Percentiles rank a stretch among this genome's conserved stretches.
These are phyloP conservation scores for Phortica okadai DNA, from an alignment of 2,888 invertebrate species.

Conservation along the genomic window DNA sequence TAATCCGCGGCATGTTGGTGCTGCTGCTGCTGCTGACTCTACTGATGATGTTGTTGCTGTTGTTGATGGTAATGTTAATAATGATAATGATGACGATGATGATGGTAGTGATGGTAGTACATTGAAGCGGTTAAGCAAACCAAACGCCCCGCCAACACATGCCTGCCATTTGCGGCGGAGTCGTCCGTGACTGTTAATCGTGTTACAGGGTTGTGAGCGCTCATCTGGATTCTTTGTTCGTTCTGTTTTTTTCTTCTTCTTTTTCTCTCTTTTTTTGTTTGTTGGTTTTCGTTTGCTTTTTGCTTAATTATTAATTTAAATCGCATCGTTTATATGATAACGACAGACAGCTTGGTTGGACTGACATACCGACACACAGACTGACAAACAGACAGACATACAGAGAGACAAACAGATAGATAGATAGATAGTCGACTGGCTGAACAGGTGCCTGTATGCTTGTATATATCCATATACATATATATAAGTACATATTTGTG, in stretches of 20 bases:
- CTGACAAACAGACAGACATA: too few relatives aligned
- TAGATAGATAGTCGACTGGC: too few relatives aligned
- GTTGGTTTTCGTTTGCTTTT: neutral
- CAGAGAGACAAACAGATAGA: too few relatives aligned
- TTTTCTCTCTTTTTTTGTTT: neutral
- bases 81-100: neutral
- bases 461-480: neutral
- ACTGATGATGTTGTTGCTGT: neutral
- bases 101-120: too few relatives aligned
- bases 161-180: too few relatives aligned
- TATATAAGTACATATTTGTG: neutral
- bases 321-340: conserved; percentile 70
- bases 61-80: neutral
- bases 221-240: neutral
- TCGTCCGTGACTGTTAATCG: conserved; percentile 1
- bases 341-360: conserved; percentile 43
- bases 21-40: neutral
- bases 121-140: too few relatives aligned
- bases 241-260: neutral
- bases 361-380: too few relatives aligned
- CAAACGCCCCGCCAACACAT: too few relatives aligned
- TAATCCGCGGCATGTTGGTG: conserved; percentile 1
- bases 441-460: too few relatives aligned
- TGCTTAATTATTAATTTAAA: conserved; percentile 69
- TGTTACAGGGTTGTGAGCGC: neutral